Percentiles rank a stretch among this genome's conserved stretches.
Conservation (phyloP, 2,888 invertebrate species). For the Amphiduros pacificus region DNA sequence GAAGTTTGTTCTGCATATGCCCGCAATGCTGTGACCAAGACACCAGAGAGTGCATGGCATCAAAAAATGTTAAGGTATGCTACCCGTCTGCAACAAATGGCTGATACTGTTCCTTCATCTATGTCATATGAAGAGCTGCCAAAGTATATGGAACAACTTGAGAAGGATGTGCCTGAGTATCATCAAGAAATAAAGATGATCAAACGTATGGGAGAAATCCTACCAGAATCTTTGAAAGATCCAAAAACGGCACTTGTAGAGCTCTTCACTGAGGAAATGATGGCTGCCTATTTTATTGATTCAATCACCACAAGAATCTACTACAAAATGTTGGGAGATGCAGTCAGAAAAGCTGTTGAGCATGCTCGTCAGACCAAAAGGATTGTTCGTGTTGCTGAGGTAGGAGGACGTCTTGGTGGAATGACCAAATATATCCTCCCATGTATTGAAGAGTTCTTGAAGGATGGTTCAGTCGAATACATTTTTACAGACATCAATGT, state of each 20-base stretch:
- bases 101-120: background rate
- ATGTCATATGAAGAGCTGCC: background rate
- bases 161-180: conserved; percentile 5
- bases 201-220: conserved; percentile 9
- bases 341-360: background rate
- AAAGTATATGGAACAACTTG: background rate
- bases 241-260: conserved; percentile 10
- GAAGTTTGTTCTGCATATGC: conserved; percentile 1
- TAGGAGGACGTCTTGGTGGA: conserved; percentile 20
- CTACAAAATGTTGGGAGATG: conserved; percentile 11
- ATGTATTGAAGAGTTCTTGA: conserved; percentile 2
- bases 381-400: conserved; percentile 12
- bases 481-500: conserved; percentile 17
- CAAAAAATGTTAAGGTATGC: background rate
- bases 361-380: conserved; percentile 10
- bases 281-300: conserved; percentile 16
- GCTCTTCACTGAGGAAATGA: conserved; percentile 16
- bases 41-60: background rate
- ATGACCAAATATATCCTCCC: conserved; percentile 7
- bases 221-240: conserved; percentile 11
- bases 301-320: conserved; percentile 13
- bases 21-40: background rate
- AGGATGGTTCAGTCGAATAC: conserved; percentile 14
- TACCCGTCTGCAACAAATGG: conserved; percentile 3
- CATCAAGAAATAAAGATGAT: conserved; percentile 10